Conservation (phyloP, 2,113 vertebrate species). For the Centropus unirufus region DNA sequence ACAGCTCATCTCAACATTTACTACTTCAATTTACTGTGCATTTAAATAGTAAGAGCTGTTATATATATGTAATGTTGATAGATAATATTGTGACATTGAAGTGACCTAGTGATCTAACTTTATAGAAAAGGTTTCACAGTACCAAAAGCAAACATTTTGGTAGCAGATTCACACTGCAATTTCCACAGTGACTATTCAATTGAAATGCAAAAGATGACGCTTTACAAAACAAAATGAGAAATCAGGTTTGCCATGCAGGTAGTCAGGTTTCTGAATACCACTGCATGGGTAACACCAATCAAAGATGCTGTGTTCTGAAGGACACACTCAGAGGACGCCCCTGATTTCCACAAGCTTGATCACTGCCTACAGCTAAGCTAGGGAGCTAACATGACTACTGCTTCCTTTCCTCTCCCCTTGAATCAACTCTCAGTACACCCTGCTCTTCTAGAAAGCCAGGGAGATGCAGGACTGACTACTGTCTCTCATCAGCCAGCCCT, state of each 20-base stretch:
- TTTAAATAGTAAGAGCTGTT: slow-evolving; percentile 7
- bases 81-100: not conserved
- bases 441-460: not conserved
- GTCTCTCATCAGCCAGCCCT: not conserved
- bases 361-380: not conserved
- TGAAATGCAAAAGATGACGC: not conserved
- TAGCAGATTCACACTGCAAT: not conserved
- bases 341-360: not conserved
- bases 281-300: not conserved
- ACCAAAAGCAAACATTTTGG: not conserved
- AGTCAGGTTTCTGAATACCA: not conserved
- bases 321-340: not conserved
- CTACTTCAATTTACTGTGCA: not conserved
- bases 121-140: not conserved
- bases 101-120: not conserved
- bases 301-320: not conserved
- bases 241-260: not conserved
- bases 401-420: not conserved
- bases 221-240: not conserved
- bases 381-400: not conserved
- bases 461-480: not conserved
- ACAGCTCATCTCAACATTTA: not conserved
- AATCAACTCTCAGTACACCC: not conserved
- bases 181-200: not conserved
- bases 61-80: not conserved